phyloP scores from a whole-genome alignment of 1,140 invertebrate genomes.

The Sweltsa coloradensis region DNA sequence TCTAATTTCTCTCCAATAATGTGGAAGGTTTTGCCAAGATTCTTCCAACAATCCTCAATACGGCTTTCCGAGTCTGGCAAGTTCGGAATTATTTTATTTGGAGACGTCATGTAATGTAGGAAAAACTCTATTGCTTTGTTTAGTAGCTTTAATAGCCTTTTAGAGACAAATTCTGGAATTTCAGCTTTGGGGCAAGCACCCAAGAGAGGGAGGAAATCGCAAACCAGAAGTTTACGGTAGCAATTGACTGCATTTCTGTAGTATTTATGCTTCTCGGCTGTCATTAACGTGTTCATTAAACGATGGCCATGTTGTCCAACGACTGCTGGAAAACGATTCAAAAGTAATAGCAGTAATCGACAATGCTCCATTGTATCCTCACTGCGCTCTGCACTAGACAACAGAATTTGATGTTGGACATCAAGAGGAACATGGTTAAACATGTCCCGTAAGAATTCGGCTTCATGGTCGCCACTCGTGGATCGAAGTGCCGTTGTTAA shows the following conservation, averaged over 20 bases:
- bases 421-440: slow-evolving; percentile 33
- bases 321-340: slow-evolving; percentile 71
- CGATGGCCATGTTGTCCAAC: slow-evolving; percentile 56
- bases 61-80: no score
- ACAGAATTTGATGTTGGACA: slow-evolving; percentile 59
- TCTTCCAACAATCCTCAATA: no score
- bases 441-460: slow-evolving; percentile 37
- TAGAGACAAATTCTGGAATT: slow-evolving; percentile 43
- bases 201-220: slow-evolving; percentile 61
- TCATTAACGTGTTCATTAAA: slow-evolving; percentile 59
- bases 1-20: no score
- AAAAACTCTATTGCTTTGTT: slow-evolving; percentile 43
- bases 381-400: slow-evolving; percentile 71
- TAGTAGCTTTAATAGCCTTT: slow-evolving; percentile 50
- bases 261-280: slow-evolving; percentile 59
- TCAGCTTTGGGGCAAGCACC: slow-evolving; percentile 34
- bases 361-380: slow-evolving; percentile 81
- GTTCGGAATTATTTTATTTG: slow-evolving; percentile 7
- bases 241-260: slow-evolving; percentile 46
- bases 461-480: slow-evolving; percentile 37
- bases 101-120: slow-evolving; percentile 5
- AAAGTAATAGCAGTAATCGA: slow-evolving; percentile 57
- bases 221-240: slow-evolving; percentile 57
- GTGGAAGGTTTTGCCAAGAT: no score
- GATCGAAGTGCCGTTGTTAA: slow-evolving; percentile 60